Evolutionary conservation across 2,113 vertebrate genomes (phyloP).

Genomic region (Tringa solitaria): DNA sequence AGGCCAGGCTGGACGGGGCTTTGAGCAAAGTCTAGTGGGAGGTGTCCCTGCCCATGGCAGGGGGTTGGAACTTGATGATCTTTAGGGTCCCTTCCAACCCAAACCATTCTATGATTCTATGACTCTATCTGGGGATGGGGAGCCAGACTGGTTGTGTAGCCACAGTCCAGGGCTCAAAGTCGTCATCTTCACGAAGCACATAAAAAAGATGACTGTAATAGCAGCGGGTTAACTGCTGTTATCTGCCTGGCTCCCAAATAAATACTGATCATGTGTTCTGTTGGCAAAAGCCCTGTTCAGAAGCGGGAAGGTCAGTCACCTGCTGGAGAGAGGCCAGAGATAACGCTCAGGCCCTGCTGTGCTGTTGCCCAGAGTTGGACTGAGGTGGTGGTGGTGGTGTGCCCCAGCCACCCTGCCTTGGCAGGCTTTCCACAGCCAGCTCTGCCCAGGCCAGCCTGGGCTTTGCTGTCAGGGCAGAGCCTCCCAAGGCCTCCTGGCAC

Average conservation of each 20-base stretch:
- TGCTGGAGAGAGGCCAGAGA: not conserved
- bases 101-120: not conserved
- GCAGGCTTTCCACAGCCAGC: not conserved
- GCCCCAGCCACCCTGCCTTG: not conserved
- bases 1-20: not conserved
- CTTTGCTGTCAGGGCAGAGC: not conserved
- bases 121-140: not conserved
- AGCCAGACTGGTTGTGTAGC: not conserved
- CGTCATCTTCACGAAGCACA: not conserved
- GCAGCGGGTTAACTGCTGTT: not conserved
- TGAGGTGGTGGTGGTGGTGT: not conserved
- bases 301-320: not conserved
- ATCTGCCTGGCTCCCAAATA: not conserved
- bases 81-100: not conserved
- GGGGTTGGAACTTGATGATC: not conserved
- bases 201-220: not conserved
- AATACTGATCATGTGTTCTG: not conserved
- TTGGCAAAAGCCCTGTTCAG: not conserved
- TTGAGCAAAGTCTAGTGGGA: not conserved
- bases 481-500: not conserved
- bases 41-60: not conserved
- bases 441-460: not conserved
- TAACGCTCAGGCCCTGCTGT: rapidly evolving
- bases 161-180: not conserved
- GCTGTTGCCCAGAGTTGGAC: not conserved